phyloP scores from a whole-genome alignment of 2,797 vertebrate genomes.

The Lemur catta region DNA sequence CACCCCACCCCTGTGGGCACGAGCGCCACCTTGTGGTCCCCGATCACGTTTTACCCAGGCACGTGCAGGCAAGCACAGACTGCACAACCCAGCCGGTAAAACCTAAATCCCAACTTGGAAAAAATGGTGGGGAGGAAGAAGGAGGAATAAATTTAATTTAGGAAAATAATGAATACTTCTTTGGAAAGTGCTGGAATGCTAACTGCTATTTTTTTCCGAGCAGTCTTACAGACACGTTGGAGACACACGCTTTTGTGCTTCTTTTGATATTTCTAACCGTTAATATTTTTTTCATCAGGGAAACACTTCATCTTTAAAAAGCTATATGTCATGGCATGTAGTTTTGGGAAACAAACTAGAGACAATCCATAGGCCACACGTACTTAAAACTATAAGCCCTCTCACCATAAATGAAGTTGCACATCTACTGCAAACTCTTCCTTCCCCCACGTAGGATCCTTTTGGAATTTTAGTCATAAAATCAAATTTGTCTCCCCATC shows the following conservation, averaged over 20 bases:
- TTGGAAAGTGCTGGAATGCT: background rate
- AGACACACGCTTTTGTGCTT: background rate
- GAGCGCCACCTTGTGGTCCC: background rate
- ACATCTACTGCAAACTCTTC: accelerated
- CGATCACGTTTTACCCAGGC: background rate
- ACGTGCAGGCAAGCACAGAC: accelerated
- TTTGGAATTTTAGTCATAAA: background rate
- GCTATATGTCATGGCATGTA: background rate
- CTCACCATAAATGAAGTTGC: background rate
- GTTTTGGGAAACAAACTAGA: background rate
- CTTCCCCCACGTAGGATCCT: background rate
- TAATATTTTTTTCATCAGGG: background rate
- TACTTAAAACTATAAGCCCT: background rate
- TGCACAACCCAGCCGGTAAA: background rate
- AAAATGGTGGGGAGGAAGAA: background rate
- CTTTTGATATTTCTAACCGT: background rate
- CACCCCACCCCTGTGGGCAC: background rate
- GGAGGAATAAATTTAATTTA: background rate
- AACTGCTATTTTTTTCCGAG: background rate
- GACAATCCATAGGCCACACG: background rate
- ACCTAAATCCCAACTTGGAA: background rate
- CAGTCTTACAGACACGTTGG: background rate
- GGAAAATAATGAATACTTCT: background rate
- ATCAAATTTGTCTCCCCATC: background rate
- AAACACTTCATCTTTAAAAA: background rate